phyloP scores from a whole-genome alignment of 1,140 invertebrate genomes.

The Asbolus verrucosus region DNA sequence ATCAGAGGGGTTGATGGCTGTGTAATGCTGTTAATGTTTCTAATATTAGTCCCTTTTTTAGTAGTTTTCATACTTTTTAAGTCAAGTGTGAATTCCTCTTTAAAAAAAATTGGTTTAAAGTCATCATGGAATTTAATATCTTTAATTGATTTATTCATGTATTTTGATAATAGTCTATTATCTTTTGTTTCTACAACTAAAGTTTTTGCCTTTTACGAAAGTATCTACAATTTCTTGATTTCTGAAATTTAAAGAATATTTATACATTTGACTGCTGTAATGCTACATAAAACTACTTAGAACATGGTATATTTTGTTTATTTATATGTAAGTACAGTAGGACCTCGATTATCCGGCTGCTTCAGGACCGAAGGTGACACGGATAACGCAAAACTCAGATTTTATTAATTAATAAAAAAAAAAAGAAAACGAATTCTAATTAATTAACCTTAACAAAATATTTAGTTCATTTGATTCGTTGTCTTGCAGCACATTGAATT shows the following conservation, averaged over 20 bases:
- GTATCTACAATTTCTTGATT: neutral
- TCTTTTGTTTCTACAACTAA: too few relatives aligned
- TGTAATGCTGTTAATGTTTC: too few relatives aligned
- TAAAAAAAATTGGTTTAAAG: conserved; percentile 13
- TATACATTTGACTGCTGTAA: too few relatives aligned
- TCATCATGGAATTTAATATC: neutral
- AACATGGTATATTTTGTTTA: too few relatives aligned
- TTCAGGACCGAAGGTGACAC: too few relatives aligned
- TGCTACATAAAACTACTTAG: too few relatives aligned
- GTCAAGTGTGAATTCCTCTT: conserved; percentile 2
- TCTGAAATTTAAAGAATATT: too few relatives aligned
- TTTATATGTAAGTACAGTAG: neutral
- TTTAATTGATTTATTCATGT: neutral
- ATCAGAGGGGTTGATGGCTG: neutral
- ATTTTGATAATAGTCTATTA: too few relatives aligned
- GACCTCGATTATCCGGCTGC: neutral
- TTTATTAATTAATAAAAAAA: too few relatives aligned
- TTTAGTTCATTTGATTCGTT: neutral
- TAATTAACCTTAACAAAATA: too few relatives aligned
- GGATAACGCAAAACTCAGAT: neutral
- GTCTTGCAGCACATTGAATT: too few relatives aligned
- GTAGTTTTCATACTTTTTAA: conserved; percentile 2
- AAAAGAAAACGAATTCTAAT: too few relatives aligned
- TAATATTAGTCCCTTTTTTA: neutral
- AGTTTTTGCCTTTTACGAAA: neutral